Base-by-base conservation (phyloP, 2,888 invertebrate species). In the Corbicula japonica region DNA sequence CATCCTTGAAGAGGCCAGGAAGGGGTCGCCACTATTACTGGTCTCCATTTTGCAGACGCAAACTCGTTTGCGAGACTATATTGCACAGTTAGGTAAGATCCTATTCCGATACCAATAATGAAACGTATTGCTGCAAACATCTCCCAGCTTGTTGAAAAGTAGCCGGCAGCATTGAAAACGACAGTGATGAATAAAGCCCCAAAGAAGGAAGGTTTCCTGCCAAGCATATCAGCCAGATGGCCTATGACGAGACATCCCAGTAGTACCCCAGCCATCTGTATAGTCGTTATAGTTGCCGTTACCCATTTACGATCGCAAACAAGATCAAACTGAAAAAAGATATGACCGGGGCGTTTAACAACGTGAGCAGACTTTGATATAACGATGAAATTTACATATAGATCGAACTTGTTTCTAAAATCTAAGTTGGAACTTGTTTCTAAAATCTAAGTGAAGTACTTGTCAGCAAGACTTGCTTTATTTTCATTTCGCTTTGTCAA, bases 1-100 rank as follows among this genome's bases (percentile, higher is more conserved):
- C 77, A 61, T 3, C 50, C 35, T 38, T 76, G 61, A 26, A 80
- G 60, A 15, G 75, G 68, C 80, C 80, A 80, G 12, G 80, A 80
- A 6, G 80, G 80, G 62, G 75, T 71, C 15, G 75, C 75, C 10
- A 72, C 60, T 4, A 61, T 46, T 75, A 65, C 75, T 1, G 68
- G 26, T 15, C 80, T 58, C 66, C 61, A 75, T 41, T 54, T 41
- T 1, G 75, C 70, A n/a, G 68, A 46, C 6, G 65, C 58, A 32
- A 75, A 80, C 62, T 80, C 80, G 5, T 65, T 71, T 1, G 72
- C 30, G 3, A 66, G 35, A 56, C 28, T 71, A 32, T 75, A 75
- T 28, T 75, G 75, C 18, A 48, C 68, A 1, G 75, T 68, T 4
- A 71, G 41, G 44, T 70, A 79, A 12, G 50, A 56, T 2, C 65